Evolutionary conservation across 2,113 vertebrate genomes (phyloP).

Genomic region (Caranx ignobilis): DNA sequence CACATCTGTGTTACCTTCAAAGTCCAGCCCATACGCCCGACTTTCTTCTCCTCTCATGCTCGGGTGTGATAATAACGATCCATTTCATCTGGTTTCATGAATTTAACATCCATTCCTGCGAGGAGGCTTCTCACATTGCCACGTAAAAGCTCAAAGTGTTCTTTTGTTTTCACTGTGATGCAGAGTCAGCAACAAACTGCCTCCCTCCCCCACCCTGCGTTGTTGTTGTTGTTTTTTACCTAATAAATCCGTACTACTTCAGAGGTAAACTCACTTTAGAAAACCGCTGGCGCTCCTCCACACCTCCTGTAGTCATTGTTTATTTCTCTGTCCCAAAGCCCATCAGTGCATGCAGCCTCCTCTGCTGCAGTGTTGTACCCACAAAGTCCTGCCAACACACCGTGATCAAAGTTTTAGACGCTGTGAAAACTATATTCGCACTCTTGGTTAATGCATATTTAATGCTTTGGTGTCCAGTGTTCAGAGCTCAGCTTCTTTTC

Average conservation of each 20-base stretch:
- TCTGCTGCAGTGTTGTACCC: slow-evolving; percentile 15
- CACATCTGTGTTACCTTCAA: slow-evolving; percentile 48
- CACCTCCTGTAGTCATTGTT: slow-evolving; percentile 14
- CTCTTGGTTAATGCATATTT: neutral
- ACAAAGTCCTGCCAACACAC: slow-evolving; percentile 20
- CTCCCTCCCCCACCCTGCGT: neutral
- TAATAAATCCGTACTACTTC: slow-evolving; percentile 34
- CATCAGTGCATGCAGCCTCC: slow-evolving; percentile 2
- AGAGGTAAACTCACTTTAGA: slow-evolving; percentile 24
- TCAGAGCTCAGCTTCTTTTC: slow-evolving; percentile 2
- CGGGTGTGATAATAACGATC: slow-evolving; percentile 58
- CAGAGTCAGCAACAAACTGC: slow-evolving; percentile 58
- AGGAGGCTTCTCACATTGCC: slow-evolving; percentile 33
- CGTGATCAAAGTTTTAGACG: neutral
- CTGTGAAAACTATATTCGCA: neutral
- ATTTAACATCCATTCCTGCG: slow-evolving; percentile 67
- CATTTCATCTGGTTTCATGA: slow-evolving; percentile 62
- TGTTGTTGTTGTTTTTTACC: slow-evolving; percentile 14
- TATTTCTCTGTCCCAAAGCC: slow-evolving; percentile 21
- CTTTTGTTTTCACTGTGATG: slow-evolving; percentile 52
- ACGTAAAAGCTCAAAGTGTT: slow-evolving; percentile 32
- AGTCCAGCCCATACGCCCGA: slow-evolving; percentile 33
- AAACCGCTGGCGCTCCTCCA: neutral
- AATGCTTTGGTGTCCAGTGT: slow-evolving; percentile 17
- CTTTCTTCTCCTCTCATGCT: slow-evolving; percentile 60